These are phyloP conservation scores for Halichoeres trimaculatus DNA, from an alignment of 2,113 vertebrate species.

Conservation along the genomic window DNA sequence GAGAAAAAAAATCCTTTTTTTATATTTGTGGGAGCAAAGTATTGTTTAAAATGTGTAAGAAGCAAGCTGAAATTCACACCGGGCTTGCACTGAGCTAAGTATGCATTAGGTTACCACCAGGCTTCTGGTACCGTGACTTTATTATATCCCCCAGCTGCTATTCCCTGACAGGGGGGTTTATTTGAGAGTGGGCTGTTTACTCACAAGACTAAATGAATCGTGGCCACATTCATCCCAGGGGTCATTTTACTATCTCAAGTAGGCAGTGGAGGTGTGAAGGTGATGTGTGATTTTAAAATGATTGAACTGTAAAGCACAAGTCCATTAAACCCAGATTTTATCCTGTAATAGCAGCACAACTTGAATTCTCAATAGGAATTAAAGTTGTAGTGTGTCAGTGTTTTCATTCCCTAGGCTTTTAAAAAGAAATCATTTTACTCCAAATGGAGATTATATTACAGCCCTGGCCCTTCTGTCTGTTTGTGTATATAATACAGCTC, in stretches of 20 bases:
- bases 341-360: constrained; percentile 2
- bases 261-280: constrained; percentile 16
- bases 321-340: constrained; percentile 10
- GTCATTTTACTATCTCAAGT: constrained; percentile 10
- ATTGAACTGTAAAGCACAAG: constrained; percentile 5
- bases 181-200: constrained; percentile 9
- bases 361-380: not conserved
- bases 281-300: constrained; percentile 9
- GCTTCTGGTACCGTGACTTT: not conserved
- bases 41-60: not conserved
- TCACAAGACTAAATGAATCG: constrained; percentile 21
- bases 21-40: too few relatives aligned
- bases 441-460: constrained; percentile 19
- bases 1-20: not conserved
- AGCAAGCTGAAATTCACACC: not conserved
- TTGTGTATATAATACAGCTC: constrained; percentile 18
- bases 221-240: constrained; percentile 20
- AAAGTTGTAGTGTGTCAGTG: not conserved
- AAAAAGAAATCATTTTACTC: constrained; percentile 8
- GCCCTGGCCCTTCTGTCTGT: constrained; percentile 5
- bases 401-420: constrained; percentile 12
- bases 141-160: not conserved
- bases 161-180: not conserved
- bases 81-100: not conserved
- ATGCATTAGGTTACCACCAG: not conserved